Percentiles rank a stretch among this genome's conserved stretches.
Conservation (phyloP, 2,888 invertebrate genomes). For the Yponomeuta sedellus region DNA sequence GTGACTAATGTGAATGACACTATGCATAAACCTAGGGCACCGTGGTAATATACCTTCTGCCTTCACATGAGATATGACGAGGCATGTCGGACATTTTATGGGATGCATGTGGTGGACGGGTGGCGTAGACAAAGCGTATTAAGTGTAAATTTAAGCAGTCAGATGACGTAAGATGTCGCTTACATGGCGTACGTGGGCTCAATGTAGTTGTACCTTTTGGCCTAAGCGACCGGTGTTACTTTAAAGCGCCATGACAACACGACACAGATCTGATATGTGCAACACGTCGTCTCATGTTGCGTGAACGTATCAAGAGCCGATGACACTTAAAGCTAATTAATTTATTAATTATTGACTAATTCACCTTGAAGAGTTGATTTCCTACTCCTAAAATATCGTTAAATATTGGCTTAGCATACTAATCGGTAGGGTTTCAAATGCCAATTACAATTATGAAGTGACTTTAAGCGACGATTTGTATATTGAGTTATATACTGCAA, state of each 20-base stretch:
- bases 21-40: too few species aligned
- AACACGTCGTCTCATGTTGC: not conserved
- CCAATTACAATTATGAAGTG: not conserved
- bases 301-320: not conserved
- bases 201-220: too few species aligned
- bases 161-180: too few species aligned
- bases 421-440: constrained; percentile 4
- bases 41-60: too few species aligned
- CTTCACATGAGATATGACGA: too few species aligned
- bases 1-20: too few species aligned
- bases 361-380: constrained; percentile 11
- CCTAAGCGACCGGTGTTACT: not conserved
- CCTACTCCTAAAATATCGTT: not conserved
- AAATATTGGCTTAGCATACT: not conserved
- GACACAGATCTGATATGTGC: too few species aligned
- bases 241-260: not conserved
- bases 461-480: not conserved
- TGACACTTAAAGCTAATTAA: constrained; percentile 10
- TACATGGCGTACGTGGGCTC: too few species aligned
- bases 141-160: too few species aligned
- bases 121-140: too few species aligned
- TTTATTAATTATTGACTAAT: constrained; percentile 13
- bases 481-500: not conserved
- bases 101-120: too few species aligned
- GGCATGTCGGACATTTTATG: too few species aligned